Evolutionary conservation across 2,888 invertebrate species (phyloP).

Genomic region (Geophilus truncorum): DNA sequence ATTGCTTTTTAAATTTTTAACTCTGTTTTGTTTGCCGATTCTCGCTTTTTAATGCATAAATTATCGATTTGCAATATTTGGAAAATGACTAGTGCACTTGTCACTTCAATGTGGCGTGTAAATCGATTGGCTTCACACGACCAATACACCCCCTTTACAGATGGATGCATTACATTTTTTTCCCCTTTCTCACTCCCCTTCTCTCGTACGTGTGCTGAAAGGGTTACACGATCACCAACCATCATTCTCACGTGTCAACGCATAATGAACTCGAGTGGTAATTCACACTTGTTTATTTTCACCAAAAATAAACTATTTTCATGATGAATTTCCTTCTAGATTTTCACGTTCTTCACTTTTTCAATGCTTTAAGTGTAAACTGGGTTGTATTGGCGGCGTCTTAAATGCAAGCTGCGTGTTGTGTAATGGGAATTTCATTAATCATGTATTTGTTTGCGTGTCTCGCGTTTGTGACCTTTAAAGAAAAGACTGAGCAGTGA

Average conservation of each 20-base stretch:
- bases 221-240: background rate
- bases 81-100: background rate
- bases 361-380: background rate
- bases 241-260: conserved; percentile 10
- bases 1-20: too few relatives aligned
- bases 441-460: conserved; percentile 7
- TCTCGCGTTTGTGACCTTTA: background rate
- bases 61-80: conserved; percentile 6
- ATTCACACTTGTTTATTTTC: background rate
- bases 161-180: background rate
- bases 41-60: background rate
- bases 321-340: too few relatives aligned
- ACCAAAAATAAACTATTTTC: background rate
- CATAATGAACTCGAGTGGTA: background rate
- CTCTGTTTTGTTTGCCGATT: background rate
- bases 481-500: background rate
- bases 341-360: too few relatives aligned
- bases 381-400: too few relatives aligned
- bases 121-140: conserved; percentile 11
- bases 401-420: background rate
- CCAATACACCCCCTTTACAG: background rate
- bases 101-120: conserved; percentile 15
- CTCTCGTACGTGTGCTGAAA: background rate
- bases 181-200: too few relatives aligned
- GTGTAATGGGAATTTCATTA: conserved; percentile 6